A percentile compares a stretch with the other conserved stretches of the same genome.
phyloP scores from a whole-genome alignment of 2,113 vertebrate genomes.

The Oceanites oceanicus region DNA sequence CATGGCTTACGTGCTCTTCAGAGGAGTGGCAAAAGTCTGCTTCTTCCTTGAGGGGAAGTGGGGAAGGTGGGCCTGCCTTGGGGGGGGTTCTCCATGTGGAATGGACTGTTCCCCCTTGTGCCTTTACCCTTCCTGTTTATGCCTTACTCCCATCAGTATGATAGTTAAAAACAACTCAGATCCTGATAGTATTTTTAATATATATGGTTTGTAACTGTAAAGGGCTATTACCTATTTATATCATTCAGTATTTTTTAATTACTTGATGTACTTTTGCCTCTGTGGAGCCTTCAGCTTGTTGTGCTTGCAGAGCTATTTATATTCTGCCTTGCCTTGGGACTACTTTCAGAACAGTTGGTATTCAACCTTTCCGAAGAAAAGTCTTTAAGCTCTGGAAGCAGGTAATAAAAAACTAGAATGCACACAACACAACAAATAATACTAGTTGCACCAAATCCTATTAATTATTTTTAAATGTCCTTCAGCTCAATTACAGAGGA shows the following conservation, averaged over 20 bases:
- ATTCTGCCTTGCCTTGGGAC: slow-evolving; percentile 35
- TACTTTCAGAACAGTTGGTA: slow-evolving; percentile 13
- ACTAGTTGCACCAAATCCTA: slow-evolving; percentile 19
- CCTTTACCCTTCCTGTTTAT: slow-evolving; percentile 25
- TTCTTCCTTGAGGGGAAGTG: neutral
- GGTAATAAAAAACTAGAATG: slow-evolving; percentile 33
- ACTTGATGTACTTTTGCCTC: neutral
- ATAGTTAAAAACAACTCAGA: slow-evolving; percentile 2
- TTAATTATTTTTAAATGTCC: slow-evolving; percentile 55
- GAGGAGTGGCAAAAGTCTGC: neutral
- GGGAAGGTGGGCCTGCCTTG: neutral
- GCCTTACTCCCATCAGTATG: neutral
- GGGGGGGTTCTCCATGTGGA: neutral
- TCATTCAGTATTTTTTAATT: slow-evolving; percentile 34
- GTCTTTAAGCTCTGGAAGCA: slow-evolving; percentile 18
- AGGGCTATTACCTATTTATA: neutral
- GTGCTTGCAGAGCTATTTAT: slow-evolving; percentile 47
- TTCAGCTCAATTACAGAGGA: slow-evolving; percentile 41
- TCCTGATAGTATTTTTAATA: neutral
- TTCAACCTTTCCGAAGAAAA: slow-evolving; percentile 44
- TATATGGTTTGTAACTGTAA: neutral
- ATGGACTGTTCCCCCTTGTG: neutral
- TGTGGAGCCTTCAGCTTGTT: slow-evolving; percentile 26
- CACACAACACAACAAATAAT: slow-evolving; percentile 26
- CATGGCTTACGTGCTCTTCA: neutral